phyloP scores from a whole-genome alignment of 1,140 invertebrate species.

The Copidosoma floridanum region DNA sequence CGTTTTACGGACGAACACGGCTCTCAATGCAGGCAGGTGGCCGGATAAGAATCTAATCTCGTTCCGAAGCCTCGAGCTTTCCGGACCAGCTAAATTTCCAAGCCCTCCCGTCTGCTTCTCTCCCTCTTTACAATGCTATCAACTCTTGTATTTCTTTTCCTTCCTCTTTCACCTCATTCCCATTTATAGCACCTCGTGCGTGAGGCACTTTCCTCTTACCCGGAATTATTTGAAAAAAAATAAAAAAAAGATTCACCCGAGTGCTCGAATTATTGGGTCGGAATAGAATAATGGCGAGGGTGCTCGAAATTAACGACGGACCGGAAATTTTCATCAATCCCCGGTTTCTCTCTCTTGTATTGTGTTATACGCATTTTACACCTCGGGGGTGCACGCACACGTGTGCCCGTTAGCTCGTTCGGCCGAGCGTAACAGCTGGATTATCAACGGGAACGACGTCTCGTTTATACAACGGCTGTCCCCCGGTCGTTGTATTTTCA shows the following conservation, averaged over 20 bases:
- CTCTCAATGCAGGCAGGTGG: neutral
- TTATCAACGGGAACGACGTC: too few relatives aligned
- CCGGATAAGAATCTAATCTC: constrained; percentile 21
- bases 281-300: neutral
- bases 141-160: constrained; percentile 19
- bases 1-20: constrained; percentile 6
- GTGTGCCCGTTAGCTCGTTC: too few relatives aligned
- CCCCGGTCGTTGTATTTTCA: too few relatives aligned
- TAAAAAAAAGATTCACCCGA: neutral
- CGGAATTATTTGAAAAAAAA: neutral
- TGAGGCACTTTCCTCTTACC: neutral
- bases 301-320: too few relatives aligned
- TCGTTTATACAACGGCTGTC: too few relatives aligned
- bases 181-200: too few relatives aligned
- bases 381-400: too few relatives aligned
- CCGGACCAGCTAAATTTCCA: neutral
- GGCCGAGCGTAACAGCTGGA: too few relatives aligned
- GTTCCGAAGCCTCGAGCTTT: neutral
- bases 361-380: too few relatives aligned
- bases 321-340: too few relatives aligned
- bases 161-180: too few relatives aligned
- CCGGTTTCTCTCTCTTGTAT: too few relatives aligned
- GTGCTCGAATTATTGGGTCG: neutral
- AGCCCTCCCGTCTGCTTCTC: neutral
- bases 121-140: constrained; percentile 12